These are phyloP conservation scores for Piprites chloris DNA, from an alignment of 2,113 vertebrate species.

Conservation along the genomic window DNA sequence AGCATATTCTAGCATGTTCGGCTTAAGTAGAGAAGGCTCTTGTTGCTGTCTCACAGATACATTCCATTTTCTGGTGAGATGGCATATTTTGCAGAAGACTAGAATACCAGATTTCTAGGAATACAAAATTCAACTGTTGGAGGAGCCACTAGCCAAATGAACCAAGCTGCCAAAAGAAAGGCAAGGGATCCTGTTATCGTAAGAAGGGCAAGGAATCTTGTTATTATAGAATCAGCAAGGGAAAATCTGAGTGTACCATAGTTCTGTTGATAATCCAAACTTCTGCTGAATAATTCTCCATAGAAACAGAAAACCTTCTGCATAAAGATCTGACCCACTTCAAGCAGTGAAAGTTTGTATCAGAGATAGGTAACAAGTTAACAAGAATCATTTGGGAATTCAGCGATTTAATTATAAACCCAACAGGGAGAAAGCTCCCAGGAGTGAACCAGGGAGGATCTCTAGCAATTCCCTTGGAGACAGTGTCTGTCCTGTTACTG, in stretches of 20 bases:
- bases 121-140: neutral
- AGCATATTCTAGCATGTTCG: neutral
- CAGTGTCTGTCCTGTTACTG: neutral
- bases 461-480: neutral
- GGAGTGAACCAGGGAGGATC: neutral
- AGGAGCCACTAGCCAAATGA: neutral
- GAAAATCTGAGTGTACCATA: neutral
- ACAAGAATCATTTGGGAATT: neutral
- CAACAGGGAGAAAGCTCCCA: neutral
- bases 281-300: neutral
- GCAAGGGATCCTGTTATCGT: neutral
- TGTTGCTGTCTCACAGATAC: neutral
- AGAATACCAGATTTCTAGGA: neutral
- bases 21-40: neutral
- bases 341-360: neutral
- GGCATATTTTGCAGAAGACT: neutral
- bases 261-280: neutral
- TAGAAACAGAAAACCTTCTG: neutral
- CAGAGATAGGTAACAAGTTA: neutral
- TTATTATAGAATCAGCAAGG: fast-evolving
- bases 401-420: neutral
- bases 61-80: neutral
- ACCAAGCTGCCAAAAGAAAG: neutral
- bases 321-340: neutral
- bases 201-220: neutral